Conservation (phyloP, 2,797 vertebrate genomes). For the Oryzias sinensis region DNA sequence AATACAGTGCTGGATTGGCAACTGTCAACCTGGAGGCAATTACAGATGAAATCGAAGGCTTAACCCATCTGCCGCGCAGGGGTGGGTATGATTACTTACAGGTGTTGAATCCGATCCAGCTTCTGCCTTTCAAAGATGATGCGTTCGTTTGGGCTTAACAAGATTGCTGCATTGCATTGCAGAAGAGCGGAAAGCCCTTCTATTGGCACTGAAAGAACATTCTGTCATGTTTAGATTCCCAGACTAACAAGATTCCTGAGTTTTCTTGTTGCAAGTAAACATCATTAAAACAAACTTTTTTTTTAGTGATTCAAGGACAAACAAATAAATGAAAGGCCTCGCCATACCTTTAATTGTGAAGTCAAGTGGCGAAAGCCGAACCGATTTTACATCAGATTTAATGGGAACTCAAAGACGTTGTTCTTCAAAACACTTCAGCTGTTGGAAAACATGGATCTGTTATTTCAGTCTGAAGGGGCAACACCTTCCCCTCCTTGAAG, state of each 20-base stretch:
- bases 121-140: slow-evolving; percentile 23
- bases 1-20: slow-evolving; percentile 56
- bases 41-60: slow-evolving; percentile 61
- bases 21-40: slow-evolving; percentile 58
- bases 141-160: slow-evolving; percentile 17
- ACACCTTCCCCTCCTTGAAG: too few relatives aligned
- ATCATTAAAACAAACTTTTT: too few relatives aligned
- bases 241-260: neutral
- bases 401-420: too few relatives aligned
- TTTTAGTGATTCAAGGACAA: too few relatives aligned
- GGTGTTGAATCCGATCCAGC: slow-evolving; percentile 36
- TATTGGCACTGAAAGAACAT: slow-evolving; percentile 24
- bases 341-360: too few relatives aligned
- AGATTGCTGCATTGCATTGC: slow-evolving; percentile 8
- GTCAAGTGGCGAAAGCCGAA: too few relatives aligned
- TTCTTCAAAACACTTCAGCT: too few relatives aligned
- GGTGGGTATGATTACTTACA: slow-evolving; percentile 40
- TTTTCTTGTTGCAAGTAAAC: too few relatives aligned
- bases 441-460: too few relatives aligned
- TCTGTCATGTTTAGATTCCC: neutral
- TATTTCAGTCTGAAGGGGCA: too few relatives aligned
- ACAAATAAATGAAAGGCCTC: too few relatives aligned
- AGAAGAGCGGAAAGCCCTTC: slow-evolving; percentile 8
- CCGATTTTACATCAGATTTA: too few relatives aligned
- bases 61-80: slow-evolving; percentile 48